These are phyloP conservation scores for Coranthus polyacanthus DNA, from an alignment of 2,797 vertebrate species.

Conservation along the genomic window DNA sequence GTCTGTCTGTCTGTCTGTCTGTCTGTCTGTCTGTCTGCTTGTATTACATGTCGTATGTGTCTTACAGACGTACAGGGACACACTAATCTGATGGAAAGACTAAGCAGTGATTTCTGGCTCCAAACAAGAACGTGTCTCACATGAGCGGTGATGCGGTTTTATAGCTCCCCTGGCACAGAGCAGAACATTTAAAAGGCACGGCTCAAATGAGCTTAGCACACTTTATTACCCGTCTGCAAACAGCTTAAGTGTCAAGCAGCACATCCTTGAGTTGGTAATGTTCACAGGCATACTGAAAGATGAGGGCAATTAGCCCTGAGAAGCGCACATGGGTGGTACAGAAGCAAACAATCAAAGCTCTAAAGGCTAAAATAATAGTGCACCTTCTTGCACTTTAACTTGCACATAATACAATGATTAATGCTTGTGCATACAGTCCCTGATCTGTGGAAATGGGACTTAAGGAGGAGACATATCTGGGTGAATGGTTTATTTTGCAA, in stretches of 20 bases:
- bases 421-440: neutral
- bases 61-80: constrained; percentile 54
- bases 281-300: constrained; percentile 62
- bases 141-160: constrained; percentile 75
- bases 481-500: neutral
- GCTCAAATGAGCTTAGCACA: constrained; percentile 78
- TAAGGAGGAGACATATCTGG: constrained; percentile 8
- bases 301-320: constrained; percentile 67
- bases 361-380: constrained; percentile 19
- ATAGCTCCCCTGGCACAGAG: constrained; percentile 70
- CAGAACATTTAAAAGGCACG: constrained; percentile 78
- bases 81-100: constrained; percentile 71
- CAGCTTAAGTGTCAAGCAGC: constrained; percentile 79
- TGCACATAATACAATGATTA: constrained; percentile 13
- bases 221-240: constrained; percentile 83
- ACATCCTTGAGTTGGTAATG: constrained; percentile 70
- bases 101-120: constrained; percentile 71
- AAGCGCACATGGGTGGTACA: constrained; percentile 53
- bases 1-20: constrained; percentile 1
- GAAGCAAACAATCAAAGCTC: constrained; percentile 60
- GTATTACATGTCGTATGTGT: constrained; percentile 43
- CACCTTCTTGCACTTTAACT: neutral
- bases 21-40: constrained; percentile 3
- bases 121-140: constrained; percentile 67
- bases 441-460: constrained; percentile 15